Percentiles rank a stretch among this genome's conserved stretches.
Conservation (phyloP, 2,888 invertebrate species). For the Plagiodera versicolora region DNA sequence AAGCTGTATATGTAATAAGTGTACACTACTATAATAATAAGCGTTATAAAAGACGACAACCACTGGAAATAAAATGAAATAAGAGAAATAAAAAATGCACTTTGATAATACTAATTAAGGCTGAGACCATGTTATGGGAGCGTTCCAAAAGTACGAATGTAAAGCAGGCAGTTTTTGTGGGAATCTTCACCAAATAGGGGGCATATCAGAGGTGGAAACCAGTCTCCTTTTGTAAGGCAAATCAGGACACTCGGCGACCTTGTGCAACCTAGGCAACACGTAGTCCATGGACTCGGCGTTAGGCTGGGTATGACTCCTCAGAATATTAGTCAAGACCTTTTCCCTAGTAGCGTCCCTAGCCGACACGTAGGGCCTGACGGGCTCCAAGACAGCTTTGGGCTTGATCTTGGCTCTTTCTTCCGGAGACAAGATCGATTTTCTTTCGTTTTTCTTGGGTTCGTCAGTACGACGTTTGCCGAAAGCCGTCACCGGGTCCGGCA, state of each 20-base stretch:
- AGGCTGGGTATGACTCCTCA: slow-evolving; percentile 60
- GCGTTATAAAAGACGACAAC: slow-evolving; percentile 16
- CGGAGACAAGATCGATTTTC: slow-evolving; percentile 58
- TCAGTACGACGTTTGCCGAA: slow-evolving; percentile 67
- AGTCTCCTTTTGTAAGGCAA: slow-evolving; percentile 56
- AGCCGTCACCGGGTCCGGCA: slow-evolving; percentile 82
- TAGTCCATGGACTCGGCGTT: slow-evolving; percentile 64
- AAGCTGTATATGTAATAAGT: background rate
- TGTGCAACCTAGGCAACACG: slow-evolving; percentile 65
- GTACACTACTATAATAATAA: slow-evolving; percentile 4
- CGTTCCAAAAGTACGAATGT: no score
- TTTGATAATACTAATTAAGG: background rate
- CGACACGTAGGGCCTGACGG: slow-evolving; percentile 66
- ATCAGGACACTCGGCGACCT: slow-evolving; percentile 55
- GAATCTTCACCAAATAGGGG: slow-evolving; percentile 38
- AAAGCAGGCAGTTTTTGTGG: background rate
- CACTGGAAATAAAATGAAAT: slow-evolving; percentile 6
- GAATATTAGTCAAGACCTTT: slow-evolving; percentile 63
- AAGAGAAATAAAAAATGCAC: background rate
- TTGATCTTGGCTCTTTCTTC: slow-evolving; percentile 65
- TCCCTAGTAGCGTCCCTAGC: slow-evolving; percentile 56
- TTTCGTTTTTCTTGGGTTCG: slow-evolving; percentile 40
- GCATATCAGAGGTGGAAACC: slow-evolving; percentile 55
- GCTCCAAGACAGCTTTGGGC: slow-evolving; percentile 61
- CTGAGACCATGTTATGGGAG: no score